Conservation (phyloP, 2,797 vertebrate species). For the Ctenosaura bakeri region DNA sequence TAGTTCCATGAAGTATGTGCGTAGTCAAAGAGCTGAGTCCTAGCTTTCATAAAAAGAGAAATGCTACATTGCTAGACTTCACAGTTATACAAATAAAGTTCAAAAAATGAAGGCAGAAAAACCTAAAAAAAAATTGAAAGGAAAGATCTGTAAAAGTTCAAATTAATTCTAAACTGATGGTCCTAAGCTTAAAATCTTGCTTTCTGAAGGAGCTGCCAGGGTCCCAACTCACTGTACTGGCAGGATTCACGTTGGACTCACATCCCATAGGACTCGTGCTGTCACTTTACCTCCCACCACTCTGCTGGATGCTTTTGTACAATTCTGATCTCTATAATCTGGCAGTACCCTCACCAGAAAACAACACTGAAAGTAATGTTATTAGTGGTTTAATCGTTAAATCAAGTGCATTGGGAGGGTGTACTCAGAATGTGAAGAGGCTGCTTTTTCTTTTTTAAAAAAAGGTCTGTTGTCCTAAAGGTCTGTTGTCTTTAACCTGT, state of each 20-base stretch:
- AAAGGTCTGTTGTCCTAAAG: background rate
- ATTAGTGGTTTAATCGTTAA: background rate
- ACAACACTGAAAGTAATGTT: background rate
- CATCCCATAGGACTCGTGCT: background rate
- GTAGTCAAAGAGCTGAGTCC: background rate
- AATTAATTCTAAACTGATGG: background rate
- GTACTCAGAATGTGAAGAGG: background rate
- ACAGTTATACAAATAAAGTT: too few relatives aligned
- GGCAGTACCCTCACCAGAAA: background rate
- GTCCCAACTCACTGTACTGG: too few relatives aligned
- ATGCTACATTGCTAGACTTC: too few relatives aligned
- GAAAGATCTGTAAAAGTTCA: background rate
- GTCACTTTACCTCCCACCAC: background rate
- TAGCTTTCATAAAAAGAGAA: background rate
- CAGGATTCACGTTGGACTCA: too few relatives aligned
- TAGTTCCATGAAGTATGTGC: too few relatives aligned
- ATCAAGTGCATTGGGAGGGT: too few relatives aligned
- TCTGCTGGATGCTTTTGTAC: background rate
- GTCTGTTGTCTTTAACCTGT: background rate
- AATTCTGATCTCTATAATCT: background rate
- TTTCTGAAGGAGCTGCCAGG: background rate
- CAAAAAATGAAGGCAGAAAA: background rate
- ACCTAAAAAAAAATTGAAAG: background rate
- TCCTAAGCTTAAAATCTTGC: background rate
- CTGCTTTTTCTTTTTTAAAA: too few relatives aligned